These are phyloP conservation scores for Phocides pigmalion DNA, from an alignment of 1,140 invertebrate species.

Conservation along the genomic window DNA sequence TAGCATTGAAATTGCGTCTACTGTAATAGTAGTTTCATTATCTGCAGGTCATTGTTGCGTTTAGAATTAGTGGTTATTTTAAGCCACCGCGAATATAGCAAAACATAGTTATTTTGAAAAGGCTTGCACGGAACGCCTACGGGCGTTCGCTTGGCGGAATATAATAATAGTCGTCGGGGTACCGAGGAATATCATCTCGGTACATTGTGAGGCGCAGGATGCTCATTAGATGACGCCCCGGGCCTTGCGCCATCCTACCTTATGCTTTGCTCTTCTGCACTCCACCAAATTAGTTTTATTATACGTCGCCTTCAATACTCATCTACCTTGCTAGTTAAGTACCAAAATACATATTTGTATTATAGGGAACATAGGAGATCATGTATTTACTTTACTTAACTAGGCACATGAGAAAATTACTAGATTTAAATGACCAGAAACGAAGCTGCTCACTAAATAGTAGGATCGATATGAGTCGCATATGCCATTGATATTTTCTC, in stretches of 20 bases:
- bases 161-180: slow-evolving; percentile 75
- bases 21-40: slow-evolving; percentile 23
- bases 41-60: slow-evolving; percentile 33
- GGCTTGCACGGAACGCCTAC: slow-evolving; percentile 60
- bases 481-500: too few relatives aligned
- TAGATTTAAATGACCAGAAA: too few relatives aligned
- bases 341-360: slow-evolving; percentile 11
- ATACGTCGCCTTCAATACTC: slow-evolving; percentile 45
- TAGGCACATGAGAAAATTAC: too few relatives aligned
- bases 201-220: slow-evolving; percentile 76
- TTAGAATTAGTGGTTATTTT: slow-evolving; percentile 63
- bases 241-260: slow-evolving; percentile 58
- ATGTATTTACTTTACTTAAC: slow-evolving; percentile 25
- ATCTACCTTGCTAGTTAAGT: slow-evolving; percentile 43
- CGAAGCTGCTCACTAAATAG: too few relatives aligned
- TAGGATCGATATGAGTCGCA: too few relatives aligned
- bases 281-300: slow-evolving; percentile 74
- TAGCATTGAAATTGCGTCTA: slow-evolving; percentile 27
- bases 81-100: slow-evolving; percentile 58
- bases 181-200: slow-evolving; percentile 73
- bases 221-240: slow-evolving; percentile 76
- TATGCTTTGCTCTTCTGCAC: slow-evolving; percentile 50
- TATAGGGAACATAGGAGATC: slow-evolving; percentile 8
- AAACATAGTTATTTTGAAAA: slow-evolving; percentile 71
- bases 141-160: slow-evolving; percentile 63